Evolutionary conservation across 2,888 invertebrate species (phyloP).

Genomic region (Scaptomyza cyrtandrae): DNA sequence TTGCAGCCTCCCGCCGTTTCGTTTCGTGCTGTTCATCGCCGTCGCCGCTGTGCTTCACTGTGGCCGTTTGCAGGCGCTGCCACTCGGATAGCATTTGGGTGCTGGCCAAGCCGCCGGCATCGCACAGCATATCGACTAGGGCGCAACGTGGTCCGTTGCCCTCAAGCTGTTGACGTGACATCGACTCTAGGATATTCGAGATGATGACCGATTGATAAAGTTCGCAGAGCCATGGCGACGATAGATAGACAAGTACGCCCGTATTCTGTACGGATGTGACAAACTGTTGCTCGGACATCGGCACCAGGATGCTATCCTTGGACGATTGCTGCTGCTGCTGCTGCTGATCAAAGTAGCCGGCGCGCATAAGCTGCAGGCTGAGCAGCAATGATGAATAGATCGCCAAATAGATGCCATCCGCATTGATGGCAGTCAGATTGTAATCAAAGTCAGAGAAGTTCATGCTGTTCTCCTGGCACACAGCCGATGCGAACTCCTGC

Average conservation of each 20-base stretch:
- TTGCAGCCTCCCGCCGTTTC: conserved; percentile 91
- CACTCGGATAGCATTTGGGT: conserved; percentile 94
- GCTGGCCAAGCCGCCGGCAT: conserved; percentile 93
- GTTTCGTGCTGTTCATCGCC: conserved; percentile 86
- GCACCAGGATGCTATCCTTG: conserved; percentile 85
- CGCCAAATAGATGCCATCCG: conserved; percentile 96
- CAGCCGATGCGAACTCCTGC: conserved; percentile 95
- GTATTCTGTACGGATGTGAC: conserved; percentile 96
- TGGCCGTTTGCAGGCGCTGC: conserved; percentile 92
- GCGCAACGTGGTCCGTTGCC: conserved; percentile 81
- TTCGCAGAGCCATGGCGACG: conserved; percentile 96
- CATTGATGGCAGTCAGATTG: conserved; percentile 91
- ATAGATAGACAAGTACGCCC: conserved; percentile 96
- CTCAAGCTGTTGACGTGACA: conserved; percentile 80
- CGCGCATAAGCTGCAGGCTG: conserved; percentile 91
- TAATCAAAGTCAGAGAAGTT: conserved; percentile 85
- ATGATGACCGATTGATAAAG: conserved; percentile 94
- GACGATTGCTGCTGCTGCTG: conserved; percentile 86
- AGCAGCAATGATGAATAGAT: conserved; percentile 93
- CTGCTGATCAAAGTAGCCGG: conserved; percentile 90
- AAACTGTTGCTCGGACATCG: conserved; percentile 93
- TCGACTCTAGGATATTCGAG: conserved; percentile 84
- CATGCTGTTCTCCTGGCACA: conserved; percentile 90
- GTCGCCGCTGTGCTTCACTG: conserved; percentile 87
- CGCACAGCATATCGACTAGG: conserved; percentile 86